phyloP scores from a whole-genome alignment of 1,140 invertebrate species.

The Rhyzopertha dominica region DNA sequence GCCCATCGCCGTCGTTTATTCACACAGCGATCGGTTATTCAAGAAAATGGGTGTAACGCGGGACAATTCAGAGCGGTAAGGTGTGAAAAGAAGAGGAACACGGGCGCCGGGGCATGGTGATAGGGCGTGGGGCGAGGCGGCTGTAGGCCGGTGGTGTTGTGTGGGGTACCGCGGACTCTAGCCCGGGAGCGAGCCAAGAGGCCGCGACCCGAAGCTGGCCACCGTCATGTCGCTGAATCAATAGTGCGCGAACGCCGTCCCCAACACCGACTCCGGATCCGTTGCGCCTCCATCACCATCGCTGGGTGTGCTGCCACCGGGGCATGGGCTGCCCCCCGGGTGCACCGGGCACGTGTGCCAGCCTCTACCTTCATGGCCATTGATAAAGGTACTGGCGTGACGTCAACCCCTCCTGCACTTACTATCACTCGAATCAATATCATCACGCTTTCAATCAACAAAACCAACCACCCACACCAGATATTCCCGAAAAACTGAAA shows the following conservation, averaged over 20 bases:
- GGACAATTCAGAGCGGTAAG: too few species aligned
- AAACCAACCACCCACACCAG: too few species aligned
- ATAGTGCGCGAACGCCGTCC: conserved; percentile 1
- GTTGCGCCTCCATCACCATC: not conserved
- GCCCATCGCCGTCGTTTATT: conserved; percentile 20
- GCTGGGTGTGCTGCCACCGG: conserved; percentile 9
- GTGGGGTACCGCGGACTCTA: conserved; percentile 1
- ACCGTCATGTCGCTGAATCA: conserved; percentile 12
- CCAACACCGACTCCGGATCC: not conserved
- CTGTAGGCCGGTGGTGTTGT: conserved; percentile 9
- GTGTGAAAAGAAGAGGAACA: too few species aligned
- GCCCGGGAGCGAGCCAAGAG: conserved; percentile 14
- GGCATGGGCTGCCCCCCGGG: conserved; percentile 26
- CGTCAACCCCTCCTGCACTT: conserved; percentile 23
- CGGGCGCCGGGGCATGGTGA: conserved; percentile 3
- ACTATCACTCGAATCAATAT: too few species aligned
- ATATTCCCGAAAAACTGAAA: too few species aligned
- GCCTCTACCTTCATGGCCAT: conserved; percentile 43
- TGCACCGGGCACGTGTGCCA: conserved; percentile 41
- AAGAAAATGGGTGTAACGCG: conserved; percentile 27
- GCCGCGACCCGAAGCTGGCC: not conserved
- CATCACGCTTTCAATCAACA: too few species aligned
- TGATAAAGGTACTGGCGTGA: conserved; percentile 44
- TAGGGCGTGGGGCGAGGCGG: not conserved
- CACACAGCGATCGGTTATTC: conserved; percentile 10